Base-by-base conservation (phyloP, 2,888 invertebrate species). In the Aethes cnicana region DNA sequence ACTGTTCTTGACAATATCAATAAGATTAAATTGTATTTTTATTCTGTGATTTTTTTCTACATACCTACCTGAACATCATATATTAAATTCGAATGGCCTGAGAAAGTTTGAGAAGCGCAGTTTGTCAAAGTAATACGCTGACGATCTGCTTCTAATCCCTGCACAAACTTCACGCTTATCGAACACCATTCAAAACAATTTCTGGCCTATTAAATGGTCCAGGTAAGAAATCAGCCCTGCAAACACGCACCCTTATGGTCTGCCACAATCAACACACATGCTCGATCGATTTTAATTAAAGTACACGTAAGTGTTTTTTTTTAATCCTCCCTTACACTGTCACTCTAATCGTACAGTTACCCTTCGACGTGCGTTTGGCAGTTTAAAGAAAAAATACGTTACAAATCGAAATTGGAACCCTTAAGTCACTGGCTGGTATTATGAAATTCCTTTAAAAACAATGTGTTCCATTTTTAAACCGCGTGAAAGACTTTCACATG, bases 111-210 rank as follows among this genome's bases (percentile, higher is more conserved):
- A 74, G 74, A 64, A 60, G 30, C 78, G 42, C 49, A 21, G 26
- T 17, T 39, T 25, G 48, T 58, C 55, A 41, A 68, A 65, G 62
- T 64, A 68, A 72, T 70, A 69, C 71, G 73, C 76, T 74, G 72
- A 70, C 72, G 73, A 74, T 77, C 73, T 63, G 68, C 56, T 62
- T 63, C 63, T 86, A 86, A 87, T 85, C 87, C 83, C 67, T 59
- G 63, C 79, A 68, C 82, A 78, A 79, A 78, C 76, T 86, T 89
- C 81, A 89, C 88, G 89, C 82, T 85, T 71, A 70, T 74, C 68
- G 82, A 77, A 56, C 86, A 77, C 74, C 58, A 69, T 78, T 85
- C 84, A 86, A 86, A 88, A 89, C 86, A 89, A 87, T 86, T 86
- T 88, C 74, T 77, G 76, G 79, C 80, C 75, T 86, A 87, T 87